phyloP scores from a whole-genome alignment of 2,888 invertebrate species.

The Drosophila algonquin region DNA sequence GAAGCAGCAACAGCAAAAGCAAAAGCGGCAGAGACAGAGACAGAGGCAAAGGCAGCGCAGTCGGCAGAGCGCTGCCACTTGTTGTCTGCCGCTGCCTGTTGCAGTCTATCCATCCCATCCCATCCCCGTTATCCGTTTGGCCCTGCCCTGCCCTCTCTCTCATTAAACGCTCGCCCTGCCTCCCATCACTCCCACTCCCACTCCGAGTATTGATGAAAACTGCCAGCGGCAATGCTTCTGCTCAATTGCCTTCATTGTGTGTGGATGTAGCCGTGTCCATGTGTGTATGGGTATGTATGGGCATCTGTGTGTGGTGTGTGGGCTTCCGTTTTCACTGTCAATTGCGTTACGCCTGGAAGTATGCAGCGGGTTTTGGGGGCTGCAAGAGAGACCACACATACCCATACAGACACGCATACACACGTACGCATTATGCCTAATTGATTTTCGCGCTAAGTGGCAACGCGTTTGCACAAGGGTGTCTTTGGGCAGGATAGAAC shows the following conservation, averaged over 20 bases:
- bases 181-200: constrained; percentile 23
- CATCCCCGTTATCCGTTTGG: constrained; percentile 37
- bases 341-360: constrained; percentile 65
- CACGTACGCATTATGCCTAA: constrained; percentile 60
- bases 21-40: constrained; percentile 20
- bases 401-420: not conserved
- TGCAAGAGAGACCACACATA: constrained; percentile 4
- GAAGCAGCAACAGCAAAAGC: constrained; percentile 38
- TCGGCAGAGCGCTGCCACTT: constrained; percentile 60
- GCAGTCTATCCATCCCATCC: constrained; percentile 31
- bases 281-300: constrained; percentile 14
- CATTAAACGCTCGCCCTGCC: not conserved
- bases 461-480: constrained; percentile 25
- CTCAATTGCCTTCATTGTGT: constrained; percentile 77
- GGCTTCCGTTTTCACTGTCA: constrained; percentile 69
- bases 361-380: constrained; percentile 49
- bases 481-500: too few relatives aligned
- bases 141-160: not conserved
- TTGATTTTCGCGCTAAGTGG: constrained; percentile 61
- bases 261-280: constrained; percentile 20
- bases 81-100: constrained; percentile 64
- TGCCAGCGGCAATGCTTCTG: constrained; percentile 77
- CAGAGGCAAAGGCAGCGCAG: constrained; percentile 38
- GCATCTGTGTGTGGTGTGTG: constrained; percentile 26
- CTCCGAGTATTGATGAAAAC: constrained; percentile 53